Evolutionary conservation across 2,113 vertebrate genomes (phyloP), one percentile per base, ranked within the genome.

Genomic region (Pagrus major): DNA sequence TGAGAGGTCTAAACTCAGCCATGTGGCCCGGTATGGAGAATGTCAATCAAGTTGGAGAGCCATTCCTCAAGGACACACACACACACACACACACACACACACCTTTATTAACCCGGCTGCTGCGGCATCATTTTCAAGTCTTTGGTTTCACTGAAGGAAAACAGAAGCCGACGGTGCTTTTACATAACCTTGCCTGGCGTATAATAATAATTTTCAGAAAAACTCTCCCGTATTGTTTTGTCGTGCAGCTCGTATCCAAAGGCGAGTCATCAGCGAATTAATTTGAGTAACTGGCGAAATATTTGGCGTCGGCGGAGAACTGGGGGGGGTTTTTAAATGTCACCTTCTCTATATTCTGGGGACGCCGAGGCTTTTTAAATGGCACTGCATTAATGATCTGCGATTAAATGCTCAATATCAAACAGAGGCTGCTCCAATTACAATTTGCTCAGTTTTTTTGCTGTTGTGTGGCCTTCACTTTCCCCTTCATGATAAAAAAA

Each of bases 301-400:
- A 85, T 90, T 93, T 89, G 78, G 81, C 60, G 78, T 87, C 82
- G 46, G 66, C 55, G 55, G 76, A 78, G 80, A 87, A 91, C 84
- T 70, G 77, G 71, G 78, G 71, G 78, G 86, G 86, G 81, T 81
- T 92, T 94, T 88, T 87, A 93, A 94, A 94, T 94, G 93, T 93
- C 94, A 94, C 86, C 90, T 93, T 91, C 91, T 93, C 92, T 86
- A 88, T 87, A 91, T 93, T 92, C 91, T 39, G 64, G 84, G 71
- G 73, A 87, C 78, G 86, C 80, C 33, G 83, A 80, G 91, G 81
- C 91, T 90, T 89, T 92, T 91, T 86, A 95, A 95, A 95, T 93
- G 93, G 93, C 93, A 93, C 76, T 1, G 81, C 90, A 88, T 88
- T 94, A 94, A 93, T 93, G 91, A 91, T 87, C 81, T 65, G 74